phyloP scores from a whole-genome alignment of 2,797 vertebrate genomes.

The Cyclura pinguis region DNA sequence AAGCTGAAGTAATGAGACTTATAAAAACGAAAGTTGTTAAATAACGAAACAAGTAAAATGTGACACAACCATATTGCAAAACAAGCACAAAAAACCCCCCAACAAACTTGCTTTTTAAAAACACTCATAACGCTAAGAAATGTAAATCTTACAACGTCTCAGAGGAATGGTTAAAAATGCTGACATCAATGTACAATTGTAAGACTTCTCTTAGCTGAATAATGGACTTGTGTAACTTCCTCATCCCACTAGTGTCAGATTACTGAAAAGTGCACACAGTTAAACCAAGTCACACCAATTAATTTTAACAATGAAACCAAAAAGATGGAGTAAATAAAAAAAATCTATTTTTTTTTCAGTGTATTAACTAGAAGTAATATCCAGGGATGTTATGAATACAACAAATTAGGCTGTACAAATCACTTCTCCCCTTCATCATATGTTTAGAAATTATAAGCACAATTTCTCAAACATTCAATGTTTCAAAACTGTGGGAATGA shows the following conservation, averaged over 20 bases:
- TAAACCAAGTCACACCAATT: not conserved
- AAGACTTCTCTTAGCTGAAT: not conserved
- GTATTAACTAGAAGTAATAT: not conserved
- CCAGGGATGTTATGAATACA: not conserved
- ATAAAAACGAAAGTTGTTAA: not conserved
- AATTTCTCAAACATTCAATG: too few species aligned
- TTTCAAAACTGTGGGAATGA: too few species aligned
- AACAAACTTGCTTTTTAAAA: not conserved
- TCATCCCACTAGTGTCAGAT: not conserved
- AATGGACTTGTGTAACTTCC: not conserved
- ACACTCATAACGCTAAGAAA: not conserved
- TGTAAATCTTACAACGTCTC: not conserved
- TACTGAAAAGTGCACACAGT: not conserved
- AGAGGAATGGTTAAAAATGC: not conserved
- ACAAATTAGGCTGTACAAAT: not conserved
- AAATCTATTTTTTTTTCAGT: not conserved
- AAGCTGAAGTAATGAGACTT: not conserved
- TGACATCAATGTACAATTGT: not conserved
- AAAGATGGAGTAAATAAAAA: not conserved
- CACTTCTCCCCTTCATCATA: too few species aligned
- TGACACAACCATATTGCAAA: not conserved
- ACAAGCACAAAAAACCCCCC: not conserved
- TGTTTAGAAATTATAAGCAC: too few species aligned
- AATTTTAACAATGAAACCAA: not conserved
- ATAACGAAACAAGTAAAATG: not conserved